Base-by-base conservation (phyloP, 2,888 invertebrate species). In the Meta bourneti region DNA sequence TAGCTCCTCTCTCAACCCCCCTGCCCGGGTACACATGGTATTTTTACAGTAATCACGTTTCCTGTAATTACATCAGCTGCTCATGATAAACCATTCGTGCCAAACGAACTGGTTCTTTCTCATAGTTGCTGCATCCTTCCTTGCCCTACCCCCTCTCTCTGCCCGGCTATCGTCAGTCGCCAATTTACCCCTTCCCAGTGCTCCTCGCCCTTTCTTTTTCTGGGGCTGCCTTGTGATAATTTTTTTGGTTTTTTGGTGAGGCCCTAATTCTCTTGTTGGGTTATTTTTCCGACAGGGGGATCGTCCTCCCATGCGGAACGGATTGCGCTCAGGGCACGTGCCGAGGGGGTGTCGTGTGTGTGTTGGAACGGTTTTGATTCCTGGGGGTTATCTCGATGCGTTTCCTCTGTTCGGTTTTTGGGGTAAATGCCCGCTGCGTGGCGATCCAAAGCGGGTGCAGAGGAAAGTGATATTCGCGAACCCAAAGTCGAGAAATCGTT, bases 1-100 rank as follows among this genome's bases (percentile, higher is more conserved):
- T 4, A 61, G 61, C 61, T 61, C 11, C 16, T 9, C 61, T 9
- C 61, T 16, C 54, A 20, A 20, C 20, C 48, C 49, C 84, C 7
- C 52, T 20, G 20, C 71, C 49, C 20, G 19, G 61, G 80, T 61
- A 74, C 83, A 78, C 83, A 90, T 71, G 89, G 89, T 90, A 90
- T 90, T 90, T 90, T 90, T 90, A 90, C 89, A 79, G 89, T 90
- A 90, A 90, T 90, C 89, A 90, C 89, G 89, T 90, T 90, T 83
- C 89, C 83, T 90, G 89, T 90, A 90, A 90, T 90, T 90, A 90
- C 89, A 90, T 90, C 89, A 90, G 89, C 89, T 90, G 89, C 72
- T 90, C 84, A 90, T 90, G 89, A 90, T 90, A 90, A 90, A 90
- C 54, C 89, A 90, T 90, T 90, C 89, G 89, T 90, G 89, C 83